Conservation (phyloP, 2,113 vertebrate species). For the Platichthys stellatus region DNA sequence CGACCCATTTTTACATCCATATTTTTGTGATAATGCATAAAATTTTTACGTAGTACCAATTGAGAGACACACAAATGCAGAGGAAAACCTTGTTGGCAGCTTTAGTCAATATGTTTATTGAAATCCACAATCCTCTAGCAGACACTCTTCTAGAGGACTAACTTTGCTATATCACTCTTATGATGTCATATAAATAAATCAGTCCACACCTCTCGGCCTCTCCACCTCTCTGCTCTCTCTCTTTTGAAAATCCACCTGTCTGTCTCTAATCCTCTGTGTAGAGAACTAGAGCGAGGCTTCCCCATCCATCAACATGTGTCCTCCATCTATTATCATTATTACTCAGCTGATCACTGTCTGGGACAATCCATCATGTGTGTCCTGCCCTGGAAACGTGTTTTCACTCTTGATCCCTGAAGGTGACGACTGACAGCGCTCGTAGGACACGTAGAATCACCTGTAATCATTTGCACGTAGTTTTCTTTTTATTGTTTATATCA, state of each 20-base stretch:
- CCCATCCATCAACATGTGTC: slow-evolving; percentile 38
- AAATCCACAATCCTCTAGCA: too few relatives aligned
- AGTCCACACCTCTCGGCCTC: background rate
- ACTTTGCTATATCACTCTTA: background rate
- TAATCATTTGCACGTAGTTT: background rate
- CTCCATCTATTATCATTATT: slow-evolving; percentile 57
- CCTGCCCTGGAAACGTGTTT: slow-evolving; percentile 15
- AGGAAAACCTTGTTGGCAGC: too few relatives aligned
- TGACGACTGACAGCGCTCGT: background rate
- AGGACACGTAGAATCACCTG: background rate
- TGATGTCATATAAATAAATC: background rate
- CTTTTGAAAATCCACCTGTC: slow-evolving; percentile 27
- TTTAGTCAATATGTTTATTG: too few relatives aligned
- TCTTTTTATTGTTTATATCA: too few relatives aligned
- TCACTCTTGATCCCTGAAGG: background rate
- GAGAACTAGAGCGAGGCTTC: slow-evolving; percentile 55
- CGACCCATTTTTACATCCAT: background rate
- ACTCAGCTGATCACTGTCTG: slow-evolving; percentile 11
- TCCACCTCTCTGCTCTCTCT: background rate
- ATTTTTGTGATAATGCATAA: too few relatives aligned
- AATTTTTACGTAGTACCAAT: too few relatives aligned
- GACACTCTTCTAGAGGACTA: too few relatives aligned
- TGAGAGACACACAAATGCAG: too few relatives aligned
- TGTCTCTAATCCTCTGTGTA: slow-evolving; percentile 51
- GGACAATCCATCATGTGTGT: background rate